A percentile compares a stretch with the other conserved stretches of the same genome.
Evolutionary conservation across 2,113 vertebrate genomes (phyloP).

Genomic region (Lycocorax pyrrhopterus): DNA sequence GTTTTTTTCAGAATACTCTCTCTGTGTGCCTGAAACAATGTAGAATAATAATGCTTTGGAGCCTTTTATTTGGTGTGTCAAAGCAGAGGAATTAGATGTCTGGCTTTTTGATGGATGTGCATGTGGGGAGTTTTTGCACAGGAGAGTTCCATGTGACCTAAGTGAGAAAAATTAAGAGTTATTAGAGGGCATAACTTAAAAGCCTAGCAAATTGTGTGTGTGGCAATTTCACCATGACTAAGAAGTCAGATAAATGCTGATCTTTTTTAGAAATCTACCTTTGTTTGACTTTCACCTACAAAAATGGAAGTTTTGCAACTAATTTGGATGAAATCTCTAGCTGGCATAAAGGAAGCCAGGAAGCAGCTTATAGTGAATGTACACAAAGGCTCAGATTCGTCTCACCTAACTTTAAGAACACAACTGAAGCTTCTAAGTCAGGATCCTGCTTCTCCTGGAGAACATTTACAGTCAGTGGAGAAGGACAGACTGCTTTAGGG

Average conservation of each 20-base stretch:
- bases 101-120: background rate
- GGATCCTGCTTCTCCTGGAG: background rate
- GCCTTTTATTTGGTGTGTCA: background rate
- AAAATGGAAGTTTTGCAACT: background rate
- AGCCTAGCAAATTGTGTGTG: background rate
- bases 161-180: background rate
- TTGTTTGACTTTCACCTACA: background rate
- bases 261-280: background rate
- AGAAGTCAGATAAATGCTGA: background rate
- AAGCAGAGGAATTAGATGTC: slow-evolving; percentile 42
- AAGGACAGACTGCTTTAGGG: background rate
- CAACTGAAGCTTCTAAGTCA: background rate
- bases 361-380: background rate
- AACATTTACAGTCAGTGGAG: background rate
- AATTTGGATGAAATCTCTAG: background rate
- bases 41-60: slow-evolving; percentile 23
- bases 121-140: background rate
- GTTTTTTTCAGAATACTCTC: slow-evolving; percentile 1
- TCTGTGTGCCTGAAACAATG: slow-evolving; percentile 53
- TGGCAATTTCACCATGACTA: background rate
- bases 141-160: background rate
- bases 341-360: background rate
- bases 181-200: background rate
- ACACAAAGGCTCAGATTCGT: background rate
- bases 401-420: background rate